phyloP scores from a whole-genome alignment of 2,113 vertebrate genomes.

The Dipodomys spectabilis region DNA sequence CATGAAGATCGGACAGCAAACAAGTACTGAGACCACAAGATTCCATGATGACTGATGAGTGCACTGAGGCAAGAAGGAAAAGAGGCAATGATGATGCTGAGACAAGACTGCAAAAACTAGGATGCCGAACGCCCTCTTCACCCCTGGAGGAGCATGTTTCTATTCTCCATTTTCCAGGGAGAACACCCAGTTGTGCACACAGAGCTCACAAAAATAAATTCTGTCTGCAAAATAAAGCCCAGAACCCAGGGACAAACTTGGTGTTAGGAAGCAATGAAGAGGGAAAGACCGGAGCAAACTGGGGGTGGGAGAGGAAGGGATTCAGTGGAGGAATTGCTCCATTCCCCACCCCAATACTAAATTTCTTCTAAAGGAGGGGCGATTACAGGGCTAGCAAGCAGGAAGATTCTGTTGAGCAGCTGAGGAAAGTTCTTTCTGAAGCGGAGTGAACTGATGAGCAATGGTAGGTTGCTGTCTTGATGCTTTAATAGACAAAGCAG shows the following conservation, averaged over 20 bases:
- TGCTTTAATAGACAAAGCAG: not conserved
- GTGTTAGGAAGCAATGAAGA: not conserved
- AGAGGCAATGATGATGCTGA: too few species aligned
- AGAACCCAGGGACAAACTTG: not conserved
- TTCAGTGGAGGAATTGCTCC: not conserved
- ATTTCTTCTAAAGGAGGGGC: not conserved
- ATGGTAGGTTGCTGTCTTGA: not conserved
- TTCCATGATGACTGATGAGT: not conserved
- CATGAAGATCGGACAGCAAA: not conserved
- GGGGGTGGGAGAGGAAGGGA: not conserved
- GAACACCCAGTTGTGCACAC: not conserved
- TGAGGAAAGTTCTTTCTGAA: not conserved
- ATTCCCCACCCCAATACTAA: not conserved
- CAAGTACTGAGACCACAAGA: not conserved
- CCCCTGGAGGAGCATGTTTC: fast-evolving
- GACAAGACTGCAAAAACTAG: not conserved
- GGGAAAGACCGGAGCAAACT: not conserved
- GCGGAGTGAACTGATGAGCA: not conserved
- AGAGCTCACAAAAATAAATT: not conserved
- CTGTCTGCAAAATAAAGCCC: not conserved
- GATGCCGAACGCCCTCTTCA: not conserved
- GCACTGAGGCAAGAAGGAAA: fast-evolving
- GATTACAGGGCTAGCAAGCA: not conserved
- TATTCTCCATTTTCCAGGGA: not conserved
- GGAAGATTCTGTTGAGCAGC: not conserved